These are phyloP conservation scores for Ailurus styani DNA, from an alignment of 2,113 vertebrate genomes.

Conservation along the genomic window DNA sequence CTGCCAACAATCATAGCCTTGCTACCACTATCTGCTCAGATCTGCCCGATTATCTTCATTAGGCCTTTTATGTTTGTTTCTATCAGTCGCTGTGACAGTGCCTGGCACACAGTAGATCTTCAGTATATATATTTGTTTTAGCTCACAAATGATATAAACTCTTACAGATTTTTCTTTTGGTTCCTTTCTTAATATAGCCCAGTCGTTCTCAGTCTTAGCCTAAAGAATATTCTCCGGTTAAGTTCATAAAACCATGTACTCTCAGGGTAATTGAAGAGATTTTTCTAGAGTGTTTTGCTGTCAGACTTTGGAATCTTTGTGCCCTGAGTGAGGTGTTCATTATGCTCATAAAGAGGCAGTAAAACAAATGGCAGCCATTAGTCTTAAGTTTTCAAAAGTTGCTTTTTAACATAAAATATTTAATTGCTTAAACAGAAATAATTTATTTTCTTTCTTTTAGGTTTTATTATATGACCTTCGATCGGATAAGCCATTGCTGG, in stretches of 20 bases:
- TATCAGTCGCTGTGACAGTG: accelerated
- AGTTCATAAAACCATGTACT: neutral
- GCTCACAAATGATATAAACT: neutral
- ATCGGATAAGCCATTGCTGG: conserved; percentile 90
- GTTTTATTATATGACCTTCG: conserved; percentile 96
- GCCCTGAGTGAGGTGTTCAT: neutral
- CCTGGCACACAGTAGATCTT: neutral
- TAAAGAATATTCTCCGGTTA: neutral
- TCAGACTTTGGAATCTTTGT: neutral
- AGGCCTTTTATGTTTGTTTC: neutral
- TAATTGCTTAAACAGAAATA: neutral
- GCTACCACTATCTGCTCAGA: too few species aligned
- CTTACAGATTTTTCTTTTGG: neutral
- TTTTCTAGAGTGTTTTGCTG: neutral
- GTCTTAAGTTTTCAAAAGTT: neutral
- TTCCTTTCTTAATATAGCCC: neutral
- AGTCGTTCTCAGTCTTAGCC: neutral
- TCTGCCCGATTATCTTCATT: neutral
- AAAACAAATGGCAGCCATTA: neutral
- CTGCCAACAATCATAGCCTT: accelerated
- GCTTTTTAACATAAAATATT: neutral
- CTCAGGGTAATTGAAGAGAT: neutral
- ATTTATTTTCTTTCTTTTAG: conserved; percentile 72
- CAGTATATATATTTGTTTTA: neutral
- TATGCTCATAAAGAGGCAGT: neutral